Percentiles rank a stretch among this genome's conserved stretches.
Conservation (phyloP, 2,113 vertebrate species). For the Shinisaurus crocodilurus region DNA sequence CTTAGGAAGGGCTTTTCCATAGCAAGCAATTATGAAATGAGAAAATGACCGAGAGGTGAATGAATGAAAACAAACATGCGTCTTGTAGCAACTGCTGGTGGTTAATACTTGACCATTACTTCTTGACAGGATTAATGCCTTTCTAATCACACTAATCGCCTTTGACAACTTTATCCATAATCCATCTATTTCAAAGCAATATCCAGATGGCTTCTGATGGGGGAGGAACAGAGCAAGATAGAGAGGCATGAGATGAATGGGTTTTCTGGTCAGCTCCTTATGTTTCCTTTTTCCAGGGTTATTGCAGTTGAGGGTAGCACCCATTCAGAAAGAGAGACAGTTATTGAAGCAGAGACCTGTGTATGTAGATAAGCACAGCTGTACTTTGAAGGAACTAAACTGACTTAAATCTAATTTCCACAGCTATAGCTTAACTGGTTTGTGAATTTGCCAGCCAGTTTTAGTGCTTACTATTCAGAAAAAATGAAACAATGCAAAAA, state of each 20-base stretch:
- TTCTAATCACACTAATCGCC: constrained; percentile 76
- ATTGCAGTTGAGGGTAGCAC: constrained; percentile 29
- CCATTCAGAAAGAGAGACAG: constrained; percentile 12
- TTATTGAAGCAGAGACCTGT: constrained; percentile 28
- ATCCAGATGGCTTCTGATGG: constrained; percentile 74
- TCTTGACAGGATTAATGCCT: constrained; percentile 74
- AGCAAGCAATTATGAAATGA: constrained; percentile 69
- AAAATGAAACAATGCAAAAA: neutral
- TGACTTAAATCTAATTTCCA: neutral
- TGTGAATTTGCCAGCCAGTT: neutral
- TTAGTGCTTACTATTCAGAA: neutral
- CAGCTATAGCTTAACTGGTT: neutral
- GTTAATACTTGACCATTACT: constrained; percentile 75
- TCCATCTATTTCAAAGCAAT: constrained; percentile 69
- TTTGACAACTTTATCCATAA: constrained; percentile 78
- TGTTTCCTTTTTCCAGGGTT: constrained; percentile 43
- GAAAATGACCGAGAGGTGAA: constrained; percentile 37
- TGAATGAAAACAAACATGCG: constrained; percentile 66
- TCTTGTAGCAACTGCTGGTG: constrained; percentile 66
- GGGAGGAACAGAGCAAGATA: constrained; percentile 49
- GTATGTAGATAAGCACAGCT: constrained; percentile 13
- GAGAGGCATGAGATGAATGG: constrained; percentile 61
- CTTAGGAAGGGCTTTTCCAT: constrained; percentile 52
- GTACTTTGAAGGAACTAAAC: neutral
- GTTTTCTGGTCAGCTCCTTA: constrained; percentile 54